Evolutionary conservation across 2,113 vertebrate genomes (phyloP).

Genomic region (Camelus dromedarius): DNA sequence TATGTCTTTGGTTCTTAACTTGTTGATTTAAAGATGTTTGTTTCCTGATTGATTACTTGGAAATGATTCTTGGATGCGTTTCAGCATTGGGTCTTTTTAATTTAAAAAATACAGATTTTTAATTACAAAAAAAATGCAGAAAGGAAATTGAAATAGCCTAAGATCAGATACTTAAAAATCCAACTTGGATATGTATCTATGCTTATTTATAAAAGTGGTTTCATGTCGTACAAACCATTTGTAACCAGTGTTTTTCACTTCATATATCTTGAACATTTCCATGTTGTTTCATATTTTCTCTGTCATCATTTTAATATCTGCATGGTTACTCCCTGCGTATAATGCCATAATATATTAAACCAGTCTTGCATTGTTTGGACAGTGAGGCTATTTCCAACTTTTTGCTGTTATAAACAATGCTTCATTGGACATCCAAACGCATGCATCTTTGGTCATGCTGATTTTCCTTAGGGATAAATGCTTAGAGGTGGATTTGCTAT

Average conservation of each 20-base stretch:
- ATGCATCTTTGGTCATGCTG: constrained; percentile 50
- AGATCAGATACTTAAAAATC: constrained; percentile 21
- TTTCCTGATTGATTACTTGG: constrained; percentile 81
- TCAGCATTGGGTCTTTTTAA: constrained; percentile 67
- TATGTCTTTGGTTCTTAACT: constrained; percentile 83
- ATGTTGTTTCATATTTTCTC: background rate
- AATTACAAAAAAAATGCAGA: constrained; percentile 40
- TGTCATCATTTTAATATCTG: background rate
- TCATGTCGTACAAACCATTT: background rate
- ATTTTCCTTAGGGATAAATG: constrained; percentile 41
- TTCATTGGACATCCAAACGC: background rate
- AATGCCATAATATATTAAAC: background rate
- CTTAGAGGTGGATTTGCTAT: background rate
- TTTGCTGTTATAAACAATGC: constrained; percentile 61
- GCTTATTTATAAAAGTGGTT: constrained; percentile 18
- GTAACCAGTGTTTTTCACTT: background rate
- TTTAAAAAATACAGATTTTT: background rate
- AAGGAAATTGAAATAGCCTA: background rate
- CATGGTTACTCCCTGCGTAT: background rate
- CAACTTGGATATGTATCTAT: background rate
- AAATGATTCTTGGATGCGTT: constrained; percentile 78
- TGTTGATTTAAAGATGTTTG: constrained; percentile 83
- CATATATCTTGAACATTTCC: background rate
- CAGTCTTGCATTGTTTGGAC: constrained; percentile 64
- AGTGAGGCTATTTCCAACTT: constrained; percentile 40